Evolutionary conservation across 2,113 vertebrate genomes (phyloP), one percentile per base, ranked within the genome.

Genomic region (Tupaia tana): DNA sequence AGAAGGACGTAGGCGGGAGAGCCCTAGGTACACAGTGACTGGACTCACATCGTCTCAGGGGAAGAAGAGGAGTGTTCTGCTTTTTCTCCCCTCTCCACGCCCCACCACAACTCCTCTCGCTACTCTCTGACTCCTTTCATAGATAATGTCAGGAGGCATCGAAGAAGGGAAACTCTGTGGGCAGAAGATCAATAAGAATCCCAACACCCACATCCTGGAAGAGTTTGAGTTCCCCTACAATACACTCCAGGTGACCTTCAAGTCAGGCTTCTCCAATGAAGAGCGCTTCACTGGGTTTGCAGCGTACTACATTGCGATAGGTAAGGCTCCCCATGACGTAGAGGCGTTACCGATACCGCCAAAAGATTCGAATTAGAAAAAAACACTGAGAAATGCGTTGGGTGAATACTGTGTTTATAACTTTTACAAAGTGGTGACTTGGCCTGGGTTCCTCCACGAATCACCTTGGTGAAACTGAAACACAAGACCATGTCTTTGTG

Each of bases 181-280:
- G 25, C 92, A 6, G 90, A 99, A 83, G 97, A 97, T 96, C 18
- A 97, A 96, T 82, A 97, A 92, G 82, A 97, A 93, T 58, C 98
- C 98, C 9, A 91, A 94, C 58, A 98, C 98, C 9, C 19, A 29
- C 0, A 91, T 99, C 25, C 98, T 99, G 95, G 98, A 99, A 71
- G 98, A 93, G 1, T 99, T 99, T 34, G 4, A 73, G 18, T 96
- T 99, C 16, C 97, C 97, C 5, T 80, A 98, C 5, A 99, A 99
- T 54, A 98, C 97, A 73, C 97, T 99, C 61, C 98, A 96, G 27
- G 10, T 99, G 34, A 93, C 2, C 54, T 99, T 99, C 94, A 97
- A 97, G 52, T 99, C 99, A 0, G 99, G 99, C 97, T 99, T 98
- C 98, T 99, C 99, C 95, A 99, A 99, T 71, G 98, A 98, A 58